A percentile compares a stretch with the other conserved stretches of the same genome.
These are phyloP conservation scores for Eilema depressum DNA, from an alignment of 2,888 invertebrate species.

Conservation along the genomic window DNA sequence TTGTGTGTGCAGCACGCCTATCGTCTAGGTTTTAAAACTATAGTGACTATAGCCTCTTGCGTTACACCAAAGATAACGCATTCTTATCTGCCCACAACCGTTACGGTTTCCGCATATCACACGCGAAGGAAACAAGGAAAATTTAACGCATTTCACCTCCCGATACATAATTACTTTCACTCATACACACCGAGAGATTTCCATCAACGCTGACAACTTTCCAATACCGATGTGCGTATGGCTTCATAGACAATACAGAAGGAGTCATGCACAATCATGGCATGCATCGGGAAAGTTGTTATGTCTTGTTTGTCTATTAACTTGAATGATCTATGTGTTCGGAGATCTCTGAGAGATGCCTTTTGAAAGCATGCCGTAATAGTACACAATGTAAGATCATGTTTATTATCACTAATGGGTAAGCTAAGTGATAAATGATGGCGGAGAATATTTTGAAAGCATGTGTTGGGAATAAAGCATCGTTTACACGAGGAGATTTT, in stretches of 20 bases:
- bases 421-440: conserved; percentile 15
- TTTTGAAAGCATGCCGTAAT: conserved; percentile 15
- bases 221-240: conserved; percentile 76
- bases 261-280: conserved; percentile 76
- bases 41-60: conserved; percentile 17
- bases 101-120: conserved; percentile 71
- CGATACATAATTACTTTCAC: conserved; percentile 57
- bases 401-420: conserved; percentile 13
- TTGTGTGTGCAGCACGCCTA: neutral
- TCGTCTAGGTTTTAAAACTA: neutral
- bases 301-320: conserved; percentile 45
- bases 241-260: conserved; percentile 64
- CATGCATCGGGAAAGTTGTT: conserved; percentile 70
- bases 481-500: no score
- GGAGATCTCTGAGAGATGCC: conserved; percentile 32
- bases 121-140: conserved; percentile 71
- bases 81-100: conserved; percentile 55
- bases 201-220: conserved; percentile 80
- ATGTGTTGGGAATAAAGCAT: conserved; percentile 9
- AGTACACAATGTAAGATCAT: conserved; percentile 13
- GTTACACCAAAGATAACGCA: conserved; percentile 46
- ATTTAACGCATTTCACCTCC: conserved; percentile 54
- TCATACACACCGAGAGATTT: conserved; percentile 60
- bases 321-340: conserved; percentile 45
- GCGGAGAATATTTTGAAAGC: conserved; percentile 11